These are phyloP conservation scores for Aphidius colemani DNA, from an alignment of 2,888 invertebrate species.

Conservation along the genomic window DNA sequence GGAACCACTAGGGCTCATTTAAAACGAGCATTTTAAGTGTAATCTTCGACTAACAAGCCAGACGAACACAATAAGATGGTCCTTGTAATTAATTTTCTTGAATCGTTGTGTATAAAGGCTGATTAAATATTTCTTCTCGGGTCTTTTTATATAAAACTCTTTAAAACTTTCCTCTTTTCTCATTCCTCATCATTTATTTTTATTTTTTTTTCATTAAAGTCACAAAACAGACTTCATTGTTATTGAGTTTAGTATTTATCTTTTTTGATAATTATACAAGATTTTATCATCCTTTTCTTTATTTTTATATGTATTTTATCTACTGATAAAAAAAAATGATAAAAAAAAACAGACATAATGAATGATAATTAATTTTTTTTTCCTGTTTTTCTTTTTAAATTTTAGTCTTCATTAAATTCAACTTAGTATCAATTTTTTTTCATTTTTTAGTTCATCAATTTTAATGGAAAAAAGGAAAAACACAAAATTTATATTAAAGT, in stretches of 20 bases:
- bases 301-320: no score
- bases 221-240: background rate
- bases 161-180: constrained; percentile 3
- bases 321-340: no score
- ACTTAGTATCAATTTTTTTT: background rate
- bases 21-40: constrained; percentile 14
- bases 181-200: constrained; percentile 7
- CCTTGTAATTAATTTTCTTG: constrained; percentile 57
- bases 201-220: constrained; percentile 9
- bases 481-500: no score
- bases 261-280: background rate
- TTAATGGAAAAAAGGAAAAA: background rate
- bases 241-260: constrained; percentile 3
- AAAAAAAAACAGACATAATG: no score
- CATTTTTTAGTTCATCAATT: background rate
- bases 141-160: constrained; percentile 5
- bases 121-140: constrained; percentile 56
- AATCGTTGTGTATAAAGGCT: constrained; percentile 41
- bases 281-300: background rate
- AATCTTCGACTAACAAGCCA: constrained; percentile 31
- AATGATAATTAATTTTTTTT: no score
- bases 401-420: background rate
- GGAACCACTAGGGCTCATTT: constrained; percentile 29
- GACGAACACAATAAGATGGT: constrained; percentile 51
- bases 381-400: no score